Conservation (phyloP, 2,888 invertebrate genomes). For the Galeopsomyia nigrocyanea region DNA sequence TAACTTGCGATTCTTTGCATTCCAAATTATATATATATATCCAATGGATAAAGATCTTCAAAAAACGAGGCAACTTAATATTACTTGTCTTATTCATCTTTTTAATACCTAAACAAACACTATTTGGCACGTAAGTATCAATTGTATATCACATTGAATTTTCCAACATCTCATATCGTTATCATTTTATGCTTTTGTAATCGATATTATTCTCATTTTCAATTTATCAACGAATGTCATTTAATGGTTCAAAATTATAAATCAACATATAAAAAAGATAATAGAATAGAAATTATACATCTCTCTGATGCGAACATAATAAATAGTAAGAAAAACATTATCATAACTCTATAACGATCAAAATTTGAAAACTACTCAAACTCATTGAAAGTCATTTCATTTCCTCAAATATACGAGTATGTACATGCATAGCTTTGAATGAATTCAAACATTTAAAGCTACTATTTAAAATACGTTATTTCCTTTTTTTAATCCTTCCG, state of each 20-base stretch:
- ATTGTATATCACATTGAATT: slow-evolving; percentile 64
- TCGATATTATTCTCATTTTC: too few species aligned
- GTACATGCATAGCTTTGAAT: too few species aligned
- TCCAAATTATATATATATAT: too few species aligned
- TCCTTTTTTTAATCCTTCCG: slow-evolving; percentile 1
- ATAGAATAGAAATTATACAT: too few species aligned
- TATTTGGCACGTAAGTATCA: slow-evolving; percentile 68
- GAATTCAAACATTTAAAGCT: too few species aligned
- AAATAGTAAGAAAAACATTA: too few species aligned
- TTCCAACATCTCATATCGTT: slow-evolving; percentile 46
- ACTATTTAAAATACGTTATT: not conserved
- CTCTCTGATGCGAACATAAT: too few species aligned
- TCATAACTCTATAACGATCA: too few species aligned
- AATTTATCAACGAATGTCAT: too few species aligned
- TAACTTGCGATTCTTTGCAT: not conserved
- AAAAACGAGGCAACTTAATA: slow-evolving; percentile 51
- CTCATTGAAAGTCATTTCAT: not conserved
- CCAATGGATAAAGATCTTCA: slow-evolving; percentile 23
- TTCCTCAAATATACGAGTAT: not conserved
- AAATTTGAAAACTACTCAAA: too few species aligned
- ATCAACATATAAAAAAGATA: too few species aligned
- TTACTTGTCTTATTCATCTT: slow-evolving; percentile 36
- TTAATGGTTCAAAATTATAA: too few species aligned
- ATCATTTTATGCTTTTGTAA: slow-evolving; percentile 1
- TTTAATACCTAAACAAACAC: slow-evolving; percentile 56